Percentiles rank a stretch among this genome's conserved stretches.
phyloP scores from a whole-genome alignment of 2,113 vertebrate genomes.

The Pelecanus crispus region DNA sequence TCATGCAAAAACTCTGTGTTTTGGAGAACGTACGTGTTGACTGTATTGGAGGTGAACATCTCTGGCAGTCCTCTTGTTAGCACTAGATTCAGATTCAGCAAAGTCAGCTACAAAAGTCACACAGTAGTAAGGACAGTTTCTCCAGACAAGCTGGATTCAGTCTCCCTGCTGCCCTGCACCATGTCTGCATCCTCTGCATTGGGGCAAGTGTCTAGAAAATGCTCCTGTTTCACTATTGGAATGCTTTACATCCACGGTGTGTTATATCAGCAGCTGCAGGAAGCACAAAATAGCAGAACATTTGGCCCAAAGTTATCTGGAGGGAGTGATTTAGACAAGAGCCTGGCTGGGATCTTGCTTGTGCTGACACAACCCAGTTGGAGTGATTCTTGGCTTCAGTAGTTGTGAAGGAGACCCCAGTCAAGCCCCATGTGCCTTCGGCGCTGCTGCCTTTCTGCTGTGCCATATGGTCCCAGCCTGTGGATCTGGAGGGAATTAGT shows the following conservation, averaged over 20 bases:
- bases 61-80: neutral
- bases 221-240: fast-evolving
- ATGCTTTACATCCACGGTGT: neutral
- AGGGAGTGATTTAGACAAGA: neutral
- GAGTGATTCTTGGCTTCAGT: neutral
- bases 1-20: neutral
- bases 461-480: neutral
- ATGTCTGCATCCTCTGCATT: neutral
- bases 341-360: neutral
- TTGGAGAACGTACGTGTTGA: fast-evolving
- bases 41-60: neutral
- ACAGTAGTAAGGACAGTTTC: neutral
- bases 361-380: neutral
- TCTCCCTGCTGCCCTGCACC: neutral
- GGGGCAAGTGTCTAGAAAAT: neutral
- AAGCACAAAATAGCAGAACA: neutral
- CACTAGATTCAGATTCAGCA: neutral
- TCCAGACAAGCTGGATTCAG: neutral
- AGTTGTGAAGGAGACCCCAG: neutral
- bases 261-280: neutral
- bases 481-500: neutral
- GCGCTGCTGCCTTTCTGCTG: neutral
- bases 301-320: neutral
- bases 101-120: neutral
- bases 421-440: neutral